Base-by-base conservation (phyloP, 2,888 invertebrate genomes). In the Mactromeris polynyma region DNA sequence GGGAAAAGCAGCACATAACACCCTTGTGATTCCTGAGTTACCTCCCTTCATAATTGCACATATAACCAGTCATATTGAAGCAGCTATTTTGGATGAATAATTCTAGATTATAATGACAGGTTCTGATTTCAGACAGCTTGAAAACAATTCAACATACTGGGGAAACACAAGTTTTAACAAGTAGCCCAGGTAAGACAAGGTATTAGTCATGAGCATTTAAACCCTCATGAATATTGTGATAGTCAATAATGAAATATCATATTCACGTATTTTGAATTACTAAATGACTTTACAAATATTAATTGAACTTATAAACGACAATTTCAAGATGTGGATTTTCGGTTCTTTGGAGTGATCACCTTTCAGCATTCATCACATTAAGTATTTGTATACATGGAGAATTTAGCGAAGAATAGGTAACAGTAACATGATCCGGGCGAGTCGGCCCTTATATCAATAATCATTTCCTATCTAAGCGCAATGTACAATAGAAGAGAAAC, bases 241-340 rank as follows among this genome's bases (percentile, higher is more conserved):
- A 46, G 46, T 46, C 46, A 46, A 46, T 46, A 46, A 46, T 46
- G 46, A 26, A 64, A n/a, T 64, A 6, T 51, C 14, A 6, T 51
- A 51, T 26, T 64, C 21, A 64, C 11, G 26, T 54, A 64, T 6
- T 64, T n/a, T 64, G 6, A n/a, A 64, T 6, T 26, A 26, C 58
- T 64, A 64, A 51, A 64, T 64, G 58, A 64, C 9, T 64, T 26
- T 64, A 64, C 58, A 64, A 64, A 64, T 64, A 64, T 64, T 26
- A n/a, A 64, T 64, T 26, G 58, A 7, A 64, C 58, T 26, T 26
- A n/a, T 64, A n/a, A 64, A 64, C 11, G 42, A 42, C 7, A 4
- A 7, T 58, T n/a, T 58, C 58, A 58, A n/a, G 58, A 58, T n/a
- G 58, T 58, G n/a, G 58, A 17, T n/a, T 58, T 58, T 64, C n/a